Conservation (phyloP, 2,797 vertebrate species). For the Smutsia temminckii region DNA sequence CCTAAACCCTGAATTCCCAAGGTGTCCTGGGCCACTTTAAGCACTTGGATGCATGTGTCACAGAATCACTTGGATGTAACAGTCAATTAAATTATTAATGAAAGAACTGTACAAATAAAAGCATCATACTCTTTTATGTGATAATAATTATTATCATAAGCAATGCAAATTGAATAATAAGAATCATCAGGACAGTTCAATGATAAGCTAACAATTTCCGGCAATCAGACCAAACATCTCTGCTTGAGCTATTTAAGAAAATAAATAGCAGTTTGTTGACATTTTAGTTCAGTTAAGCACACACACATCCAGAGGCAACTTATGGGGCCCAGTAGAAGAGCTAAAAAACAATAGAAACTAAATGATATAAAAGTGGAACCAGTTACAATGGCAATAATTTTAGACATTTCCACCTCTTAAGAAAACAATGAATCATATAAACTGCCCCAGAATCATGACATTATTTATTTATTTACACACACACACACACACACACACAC, state of each 20-base stretch:
- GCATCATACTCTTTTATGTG: constrained; percentile 55
- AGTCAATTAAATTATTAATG: constrained; percentile 76
- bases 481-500: neutral
- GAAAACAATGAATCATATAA: neutral
- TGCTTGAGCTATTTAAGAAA: constrained; percentile 67
- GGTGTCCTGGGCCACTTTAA: neutral
- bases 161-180: constrained; percentile 76
- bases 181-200: constrained; percentile 66
- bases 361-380: neutral
- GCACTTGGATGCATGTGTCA: neutral
- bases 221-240: constrained; percentile 72
- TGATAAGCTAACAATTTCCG: constrained; percentile 73
- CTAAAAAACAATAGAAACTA: neutral
- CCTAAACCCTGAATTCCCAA: neutral
- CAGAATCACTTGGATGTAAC: constrained; percentile 33
- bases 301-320: constrained; percentile 44
- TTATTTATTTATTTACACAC: neutral
- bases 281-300: constrained; percentile 66
- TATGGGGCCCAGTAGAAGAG: constrained; percentile 29
- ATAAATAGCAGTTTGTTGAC: constrained; percentile 71
- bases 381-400: neutral
- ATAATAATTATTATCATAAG: constrained; percentile 69
- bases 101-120: constrained; percentile 72
- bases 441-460: neutral
- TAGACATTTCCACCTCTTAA: neutral